Evolutionary conservation across 2,797 vertebrate genomes (phyloP), one percentile per base, ranked within the genome.

Genomic region (Coilia nasus): DNA sequence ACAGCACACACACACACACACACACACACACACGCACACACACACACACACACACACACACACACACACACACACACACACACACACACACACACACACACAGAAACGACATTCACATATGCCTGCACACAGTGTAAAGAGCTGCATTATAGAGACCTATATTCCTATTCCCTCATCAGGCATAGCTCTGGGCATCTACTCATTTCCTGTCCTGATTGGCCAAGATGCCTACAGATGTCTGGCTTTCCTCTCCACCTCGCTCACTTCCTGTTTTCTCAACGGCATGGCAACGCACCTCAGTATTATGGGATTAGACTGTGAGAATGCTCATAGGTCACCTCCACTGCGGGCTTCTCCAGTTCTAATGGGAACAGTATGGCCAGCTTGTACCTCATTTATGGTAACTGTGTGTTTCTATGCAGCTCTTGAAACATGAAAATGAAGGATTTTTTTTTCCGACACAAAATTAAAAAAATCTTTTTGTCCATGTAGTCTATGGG

Each of bases 201-300:
- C 93, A 96, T 96, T 96, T 96, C 95, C 95, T 95, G 91, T 90
- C 93, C 95, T 95, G 95, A 96, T 96, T 94, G 93, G 94, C 92
- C 90, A 90, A 93, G 93, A 94, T 94, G 95, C 94, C 94, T 94
- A 96, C 88, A 89, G 90, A 95, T 95, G 93, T 93, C 94, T 92
- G 92, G 90, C 92, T 90, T 89, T 90, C 89, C 83, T 71, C 80
- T 57, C 90, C 89, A 78, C 90, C 89, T 91, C 90, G 90, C 92
- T 92, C 90, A 91, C 92, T 93, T 94, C 93, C 93, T 94, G 93
- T 94, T 93, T 93, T 93, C 92, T 92, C 91, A 92, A 92, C 90
- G 92, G 93, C 93, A 93, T 94, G 94, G 94, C 92, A 94, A 92
- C 93, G 91, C 91, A 86, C 92, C 90, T 89, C 91, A 93, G 93